A percentile compares a stretch with the other conserved stretches of the same genome.
Evolutionary conservation across 1,140 invertebrate species (phyloP).

Genomic region (Zaprionus inermis): DNA sequence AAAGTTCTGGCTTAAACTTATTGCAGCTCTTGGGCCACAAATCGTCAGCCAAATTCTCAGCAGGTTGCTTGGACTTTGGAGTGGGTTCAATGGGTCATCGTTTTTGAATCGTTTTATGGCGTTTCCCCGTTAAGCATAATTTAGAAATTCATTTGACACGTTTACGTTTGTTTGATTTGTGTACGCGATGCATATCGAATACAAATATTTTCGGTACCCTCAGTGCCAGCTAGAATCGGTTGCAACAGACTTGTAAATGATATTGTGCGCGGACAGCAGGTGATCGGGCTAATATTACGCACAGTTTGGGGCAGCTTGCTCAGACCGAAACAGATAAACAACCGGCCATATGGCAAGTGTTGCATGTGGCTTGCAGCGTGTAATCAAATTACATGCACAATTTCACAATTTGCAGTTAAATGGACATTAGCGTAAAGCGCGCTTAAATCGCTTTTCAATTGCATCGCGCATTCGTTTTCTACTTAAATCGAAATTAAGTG

Average conservation of each 20-base stretch:
- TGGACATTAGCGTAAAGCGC: constrained; percentile 40
- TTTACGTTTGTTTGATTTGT: constrained; percentile 48
- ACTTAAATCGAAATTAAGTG: constrained; percentile 52
- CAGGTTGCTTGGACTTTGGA: constrained; percentile 1
- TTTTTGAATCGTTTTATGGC: background rate
- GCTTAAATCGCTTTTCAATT: constrained; percentile 48
- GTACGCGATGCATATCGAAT: constrained; percentile 33
- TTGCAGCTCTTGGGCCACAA: background rate
- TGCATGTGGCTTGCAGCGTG: constrained; percentile 3
- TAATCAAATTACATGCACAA: constrained; percentile 48
- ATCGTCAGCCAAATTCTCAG: background rate
- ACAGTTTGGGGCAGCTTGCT: constrained; percentile 3
- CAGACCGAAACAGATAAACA: constrained; percentile 37
- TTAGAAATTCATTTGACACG: constrained; percentile 45
- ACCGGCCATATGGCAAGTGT: too few species aligned
- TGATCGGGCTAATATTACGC: background rate
- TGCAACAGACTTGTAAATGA: constrained; percentile 36
- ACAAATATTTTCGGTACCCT: constrained; percentile 10
- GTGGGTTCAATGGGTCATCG: constrained; percentile 8
- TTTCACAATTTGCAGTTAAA: constrained; percentile 38
- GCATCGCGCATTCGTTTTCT: constrained; percentile 28
- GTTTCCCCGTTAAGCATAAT: constrained; percentile 15
- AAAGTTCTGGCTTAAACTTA: too few species aligned
- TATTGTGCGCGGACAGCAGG: constrained; percentile 19
- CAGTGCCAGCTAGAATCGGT: constrained; percentile 2